Evolutionary conservation across 2,888 invertebrate genomes (phyloP).

Genomic region (Oasisia sp.): DNA sequence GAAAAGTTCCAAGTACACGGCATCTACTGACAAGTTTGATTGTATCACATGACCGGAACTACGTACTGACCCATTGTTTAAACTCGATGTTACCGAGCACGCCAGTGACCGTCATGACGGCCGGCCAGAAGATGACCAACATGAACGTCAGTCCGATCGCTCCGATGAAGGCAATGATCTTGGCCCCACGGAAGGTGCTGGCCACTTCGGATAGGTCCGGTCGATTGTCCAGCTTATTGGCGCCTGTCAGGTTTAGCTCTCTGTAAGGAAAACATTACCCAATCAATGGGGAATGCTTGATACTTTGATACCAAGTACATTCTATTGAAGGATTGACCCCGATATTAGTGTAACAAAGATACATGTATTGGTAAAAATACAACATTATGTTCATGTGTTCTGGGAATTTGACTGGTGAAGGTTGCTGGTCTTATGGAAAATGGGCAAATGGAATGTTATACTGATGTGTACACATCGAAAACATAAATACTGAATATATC

Average conservation of each 20-base stretch:
- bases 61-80: conserved; percentile 52
- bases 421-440: no score
- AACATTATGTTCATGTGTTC: no score
- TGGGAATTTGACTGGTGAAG: no score
- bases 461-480: no score
- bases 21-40: no score
- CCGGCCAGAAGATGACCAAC: conserved; percentile 58
- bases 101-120: conserved; percentile 47
- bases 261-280: conserved; percentile 39
- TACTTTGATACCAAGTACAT: not conserved
- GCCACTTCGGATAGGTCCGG: conserved; percentile 55
- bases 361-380: no score
- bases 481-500: no score
- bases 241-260: conserved; percentile 53
- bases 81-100: conserved; percentile 50
- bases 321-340: no score
- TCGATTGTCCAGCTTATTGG: conserved; percentile 54
- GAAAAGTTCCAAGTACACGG: no score
- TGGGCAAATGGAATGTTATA: no score
- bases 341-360: no score
- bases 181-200: conserved; percentile 49
- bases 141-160: conserved; percentile 46
- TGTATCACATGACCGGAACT: not conserved
- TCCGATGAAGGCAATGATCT: conserved; percentile 47
- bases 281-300: not conserved